Base-by-base conservation (phyloP, 2,888 invertebrate species). In the Phoenoteleia sp. region DNA sequence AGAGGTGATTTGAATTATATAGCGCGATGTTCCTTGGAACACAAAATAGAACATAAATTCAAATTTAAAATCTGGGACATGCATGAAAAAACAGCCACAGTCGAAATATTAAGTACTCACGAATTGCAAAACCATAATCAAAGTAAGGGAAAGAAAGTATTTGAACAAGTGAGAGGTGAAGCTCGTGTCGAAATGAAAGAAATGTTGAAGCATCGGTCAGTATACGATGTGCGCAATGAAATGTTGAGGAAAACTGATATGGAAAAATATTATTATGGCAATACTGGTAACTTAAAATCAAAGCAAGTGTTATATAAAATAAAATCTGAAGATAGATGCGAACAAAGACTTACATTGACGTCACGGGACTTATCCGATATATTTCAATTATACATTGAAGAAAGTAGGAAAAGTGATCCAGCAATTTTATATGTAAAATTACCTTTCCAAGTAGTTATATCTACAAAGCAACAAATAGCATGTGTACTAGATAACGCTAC, bases 251-350 rank as follows among this genome's bases (percentile, higher is more conserved):
- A 19, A 0, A 13, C 36, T 9, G 56, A 76, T 15, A 2, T 19
- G 3, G 75, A 72, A 13, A 29, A 71, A 9, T 27, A 33, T 23
- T 4, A 47, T 52, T 66, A 84, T 27, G 80, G 76, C 5, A 4
- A 71, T 25, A 11, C 60, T 3, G 42, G 27, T 15, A 9, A 42
- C 0, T 0, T 36, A 0, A 27, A 15, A 36, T 9, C 13, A 15
- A n/a, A n/a, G 7, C 39, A 13, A 4, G 29, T 11, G 47, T 62
- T 52, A 13, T 64, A 71, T n/a, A 82, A 85, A 66, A 45, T 56
- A 19, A 82, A 66, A 6, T 79, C 79, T 0, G 75, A 84, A 72
- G 5, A 17, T 0, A 29, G 13, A 13, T 33, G 15, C n/a, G 39
- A 67, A 56, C 9, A n/a, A 0, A 54, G 81, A 56, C 29, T 72